These are phyloP conservation scores for Hippocampus comes DNA, from an alignment of 2,113 vertebrate genomes.

Conservation along the genomic window DNA sequence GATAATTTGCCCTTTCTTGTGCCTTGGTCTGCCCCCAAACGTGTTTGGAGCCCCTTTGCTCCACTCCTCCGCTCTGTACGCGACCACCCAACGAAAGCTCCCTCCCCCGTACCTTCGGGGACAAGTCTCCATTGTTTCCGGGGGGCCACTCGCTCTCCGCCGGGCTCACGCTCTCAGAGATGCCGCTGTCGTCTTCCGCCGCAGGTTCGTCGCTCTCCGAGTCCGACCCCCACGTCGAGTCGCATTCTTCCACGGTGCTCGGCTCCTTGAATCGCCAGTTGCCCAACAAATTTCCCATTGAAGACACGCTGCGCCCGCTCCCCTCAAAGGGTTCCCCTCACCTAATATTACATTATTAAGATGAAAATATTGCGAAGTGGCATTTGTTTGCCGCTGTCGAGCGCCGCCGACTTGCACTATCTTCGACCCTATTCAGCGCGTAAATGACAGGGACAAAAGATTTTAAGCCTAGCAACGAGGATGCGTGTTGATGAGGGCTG, in stretches of 20 bases:
- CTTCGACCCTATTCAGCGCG: constrained; percentile 9
- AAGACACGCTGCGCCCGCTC: constrained; percentile 33
- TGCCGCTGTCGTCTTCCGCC: constrained; percentile 64
- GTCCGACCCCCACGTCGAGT: constrained; percentile 80
- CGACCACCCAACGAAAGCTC: neutral
- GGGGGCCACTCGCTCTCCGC: constrained; percentile 47
- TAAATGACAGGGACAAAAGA: constrained; percentile 45
- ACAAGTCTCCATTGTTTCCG: constrained; percentile 44
- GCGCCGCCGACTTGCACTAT: neutral
- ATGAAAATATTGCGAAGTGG: neutral
- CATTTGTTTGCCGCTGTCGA: neutral
- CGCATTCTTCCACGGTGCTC: constrained; percentile 78
- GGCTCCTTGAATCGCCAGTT: constrained; percentile 77
- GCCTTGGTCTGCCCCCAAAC: neutral
- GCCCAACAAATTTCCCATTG: constrained; percentile 79
- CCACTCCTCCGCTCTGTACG: neutral
- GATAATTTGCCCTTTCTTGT: neutral
- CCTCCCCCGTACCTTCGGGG: constrained; percentile 59
- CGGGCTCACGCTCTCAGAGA: constrained; percentile 54
- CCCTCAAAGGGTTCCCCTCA: neutral
- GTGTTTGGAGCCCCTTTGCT: too few species aligned
- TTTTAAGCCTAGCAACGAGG: constrained; percentile 40
- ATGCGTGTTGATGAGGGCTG: constrained; percentile 25
- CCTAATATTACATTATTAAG: constrained; percentile 21
- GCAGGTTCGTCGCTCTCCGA: constrained; percentile 71